Base-by-base conservation (phyloP, 2,113 vertebrate genomes). In the Rattus norvegicus region DNA sequence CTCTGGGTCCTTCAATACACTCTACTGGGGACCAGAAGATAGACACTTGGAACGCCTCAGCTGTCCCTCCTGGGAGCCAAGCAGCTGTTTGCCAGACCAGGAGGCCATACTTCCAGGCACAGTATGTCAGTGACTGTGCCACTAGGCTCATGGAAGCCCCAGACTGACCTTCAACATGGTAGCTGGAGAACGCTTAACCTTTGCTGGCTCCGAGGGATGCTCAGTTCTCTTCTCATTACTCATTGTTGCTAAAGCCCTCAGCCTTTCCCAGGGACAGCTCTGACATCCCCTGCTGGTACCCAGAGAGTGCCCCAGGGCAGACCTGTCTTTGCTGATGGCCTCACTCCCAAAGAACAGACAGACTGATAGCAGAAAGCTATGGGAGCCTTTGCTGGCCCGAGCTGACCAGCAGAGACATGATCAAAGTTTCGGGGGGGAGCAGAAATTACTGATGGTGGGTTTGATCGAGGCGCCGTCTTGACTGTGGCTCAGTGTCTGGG, bases 281-380 rank as follows among this genome's bases (percentile, higher is more conserved):
- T 70, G 65, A 79, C 87, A 49, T 49, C 91, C 56, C 92, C 54
- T 26, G 91, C 94, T 49, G 79, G 36, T 80, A 52, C 91, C 52
- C 43, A 80, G 72, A 93, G 11, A 72, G 61, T 67, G 76, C 0
- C 19, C 33, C 17, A 33, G 70, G 52, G 54, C 84, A 87, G 54
- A 91, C 49, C 9, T 2, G 0, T 69, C 61, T 81, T 52, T n/a
- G 85, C 54, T n/a, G 75, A 80, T 36, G 47, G 75, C 73, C 67
- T 79, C 0, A 0, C 43, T 93, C 61, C 70, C 56, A 39, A 90
- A 85, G 79, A 61, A 43, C 56, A 59, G 56, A 52, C 63, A 84
- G 39, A 47, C 92, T 30, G n/a, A 84, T 43, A 22, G 33, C 24
- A 14, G 92, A 56, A 90, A 54, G 59, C n/a, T 47, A 87, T 39